Percentiles rank a stretch among this genome's conserved stretches.
Evolutionary conservation across 2,888 invertebrate species (phyloP).

Genomic region (Sesia bembeciformis): DNA sequence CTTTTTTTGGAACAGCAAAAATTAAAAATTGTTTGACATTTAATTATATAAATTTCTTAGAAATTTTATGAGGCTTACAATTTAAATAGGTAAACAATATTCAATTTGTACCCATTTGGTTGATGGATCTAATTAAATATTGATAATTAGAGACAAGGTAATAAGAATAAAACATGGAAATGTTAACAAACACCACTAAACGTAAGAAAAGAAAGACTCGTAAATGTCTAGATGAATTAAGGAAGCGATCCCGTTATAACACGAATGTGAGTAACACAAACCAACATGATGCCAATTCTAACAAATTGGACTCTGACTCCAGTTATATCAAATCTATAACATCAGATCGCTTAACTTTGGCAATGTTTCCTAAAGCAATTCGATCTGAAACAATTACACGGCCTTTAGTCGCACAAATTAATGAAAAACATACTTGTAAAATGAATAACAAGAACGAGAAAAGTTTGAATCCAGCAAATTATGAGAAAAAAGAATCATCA

Average conservation of each 20-base stretch:
- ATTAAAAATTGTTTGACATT: no score
- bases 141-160: background rate
- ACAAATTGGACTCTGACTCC: slow-evolving; percentile 7
- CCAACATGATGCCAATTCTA: slow-evolving; percentile 2
- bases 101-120: no score
- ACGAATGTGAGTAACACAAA: slow-evolving; percentile 1
- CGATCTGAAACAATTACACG: slow-evolving; percentile 54
- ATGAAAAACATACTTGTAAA: background rate
- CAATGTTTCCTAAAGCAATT: slow-evolving; percentile 45
- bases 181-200: slow-evolving; percentile 18
- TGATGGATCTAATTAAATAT: no score
- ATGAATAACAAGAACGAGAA: background rate
- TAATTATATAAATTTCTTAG: no score
- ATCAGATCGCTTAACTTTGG: slow-evolving; percentile 40
- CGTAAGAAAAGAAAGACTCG: slow-evolving; percentile 51
- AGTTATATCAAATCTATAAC: slow-evolving; percentile 22
- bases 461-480: background rate
- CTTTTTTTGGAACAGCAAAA: no score
- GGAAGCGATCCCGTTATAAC: slow-evolving; percentile 32
- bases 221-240: slow-evolving; percentile 47
- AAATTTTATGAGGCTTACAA: no score
- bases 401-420: slow-evolving; percentile 7
- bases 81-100: no score
- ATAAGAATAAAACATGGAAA: slow-evolving; percentile 5
- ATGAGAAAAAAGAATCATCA: background rate